phyloP scores from a whole-genome alignment of 1,140 invertebrate genomes.

The Drosophila neocordata region DNA sequence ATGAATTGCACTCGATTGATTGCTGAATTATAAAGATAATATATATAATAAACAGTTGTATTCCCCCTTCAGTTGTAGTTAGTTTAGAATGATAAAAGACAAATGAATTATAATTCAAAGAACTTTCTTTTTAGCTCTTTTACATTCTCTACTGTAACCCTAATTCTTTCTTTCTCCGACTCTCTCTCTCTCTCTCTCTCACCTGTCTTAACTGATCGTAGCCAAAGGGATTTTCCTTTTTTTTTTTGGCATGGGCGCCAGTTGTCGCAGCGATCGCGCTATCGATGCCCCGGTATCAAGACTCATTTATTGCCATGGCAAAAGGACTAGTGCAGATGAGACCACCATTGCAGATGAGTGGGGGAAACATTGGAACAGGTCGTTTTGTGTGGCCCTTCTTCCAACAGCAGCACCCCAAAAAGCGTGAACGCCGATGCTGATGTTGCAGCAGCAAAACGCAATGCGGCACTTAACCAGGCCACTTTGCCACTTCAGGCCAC shows the following conservation, averaged over 20 bases:
- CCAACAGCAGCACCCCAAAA: conserved; percentile 30
- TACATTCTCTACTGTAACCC: background rate
- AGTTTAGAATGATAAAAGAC: too few relatives aligned
- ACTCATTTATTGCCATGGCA: conserved; percentile 38
- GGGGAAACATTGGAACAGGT: background rate
- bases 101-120: too few relatives aligned
- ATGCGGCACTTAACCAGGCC: conserved; percentile 71
- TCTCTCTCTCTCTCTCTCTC: background rate
- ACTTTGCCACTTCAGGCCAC: conserved; percentile 15
- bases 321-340: conserved; percentile 17
- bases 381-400: conserved; percentile 37
- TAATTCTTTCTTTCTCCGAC: too few relatives aligned
- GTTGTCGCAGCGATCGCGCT: conserved; percentile 29
- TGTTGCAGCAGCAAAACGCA: conserved; percentile 46
- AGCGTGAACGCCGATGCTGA: background rate
- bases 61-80: too few relatives aligned
- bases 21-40: too few relatives aligned
- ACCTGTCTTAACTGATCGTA: background rate
- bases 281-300: conserved; percentile 12
- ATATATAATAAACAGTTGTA: too few relatives aligned
- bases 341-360: conserved; percentile 24
- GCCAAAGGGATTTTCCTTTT: too few relatives aligned
- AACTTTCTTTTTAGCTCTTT: background rate
- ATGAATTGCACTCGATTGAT: too few relatives aligned
- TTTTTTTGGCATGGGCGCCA: conserved; percentile 38